A percentile compares a stretch with the other conserved stretches of the same genome.
These are phyloP conservation scores for Prorops nasuta DNA, from an alignment of 1,140 invertebrate genomes.

Conservation along the genomic window DNA sequence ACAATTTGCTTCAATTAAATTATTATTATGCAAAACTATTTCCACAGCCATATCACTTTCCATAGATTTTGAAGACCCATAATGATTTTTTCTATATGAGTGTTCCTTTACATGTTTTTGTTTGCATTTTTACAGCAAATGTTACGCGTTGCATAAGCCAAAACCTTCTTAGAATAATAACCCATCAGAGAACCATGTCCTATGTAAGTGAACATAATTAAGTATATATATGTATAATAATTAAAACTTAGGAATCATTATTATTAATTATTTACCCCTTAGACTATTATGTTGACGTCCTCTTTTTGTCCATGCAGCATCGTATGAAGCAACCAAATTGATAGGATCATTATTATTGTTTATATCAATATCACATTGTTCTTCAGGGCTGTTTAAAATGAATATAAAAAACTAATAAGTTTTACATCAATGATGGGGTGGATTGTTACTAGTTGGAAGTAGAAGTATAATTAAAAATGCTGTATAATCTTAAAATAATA, in stretches of 20 bases:
- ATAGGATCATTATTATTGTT: conserved; percentile 1
- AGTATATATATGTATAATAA: not conserved
- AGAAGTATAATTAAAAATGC: too few species aligned
- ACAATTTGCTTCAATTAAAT: conserved; percentile 14
- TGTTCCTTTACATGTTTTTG: not conserved
- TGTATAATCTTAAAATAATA: too few species aligned
- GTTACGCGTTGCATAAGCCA: conserved; percentile 6
- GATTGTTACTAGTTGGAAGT: too few species aligned
- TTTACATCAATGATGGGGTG: too few species aligned
- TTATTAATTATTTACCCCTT: conserved; percentile 4
- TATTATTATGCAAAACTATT: conserved; percentile 13
- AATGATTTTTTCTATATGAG: conserved; percentile 15
- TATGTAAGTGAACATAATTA: conserved; percentile 3
- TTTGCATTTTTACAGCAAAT: conserved; percentile 5
- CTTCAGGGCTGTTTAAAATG: too few species aligned
- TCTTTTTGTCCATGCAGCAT: conserved; percentile 9
- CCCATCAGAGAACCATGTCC: conserved; percentile 8
- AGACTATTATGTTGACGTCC: conserved; percentile 8
- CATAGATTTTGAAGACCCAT: conserved; percentile 20
- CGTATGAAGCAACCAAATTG: conserved; percentile 5
- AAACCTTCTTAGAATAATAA: conserved; percentile 1
- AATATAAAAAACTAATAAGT: too few species aligned
- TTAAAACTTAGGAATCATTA: not conserved
- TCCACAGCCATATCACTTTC: conserved; percentile 24
- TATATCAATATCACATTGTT: too few species aligned